A percentile compares a stretch with the other conserved stretches of the same genome.
Conservation (phyloP, 1,140 invertebrate genomes). For the Macrobrachium nipponense region DNA sequence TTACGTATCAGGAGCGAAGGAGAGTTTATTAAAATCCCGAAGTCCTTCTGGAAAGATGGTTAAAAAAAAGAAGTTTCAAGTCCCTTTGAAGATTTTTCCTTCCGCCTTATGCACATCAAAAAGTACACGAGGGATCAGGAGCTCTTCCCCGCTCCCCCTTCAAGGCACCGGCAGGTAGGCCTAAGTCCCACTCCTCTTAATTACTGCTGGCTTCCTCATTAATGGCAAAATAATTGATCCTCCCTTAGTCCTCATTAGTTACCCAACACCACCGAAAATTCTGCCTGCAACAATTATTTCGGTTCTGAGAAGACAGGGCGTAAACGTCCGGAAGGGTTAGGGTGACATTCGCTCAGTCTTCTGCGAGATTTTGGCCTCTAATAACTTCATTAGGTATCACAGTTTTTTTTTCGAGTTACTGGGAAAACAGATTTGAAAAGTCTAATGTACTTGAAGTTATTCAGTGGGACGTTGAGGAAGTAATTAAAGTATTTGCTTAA, state of each 20-base stretch:
- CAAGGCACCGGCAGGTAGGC: neutral
- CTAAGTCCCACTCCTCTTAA: conserved; percentile 4
- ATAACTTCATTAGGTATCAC: neutral
- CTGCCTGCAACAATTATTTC: conserved; percentile 5
- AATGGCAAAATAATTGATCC: conserved; percentile 9
- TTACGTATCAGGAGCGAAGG: no score
- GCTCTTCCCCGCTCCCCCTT: no score
- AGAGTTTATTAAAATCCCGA: no score
- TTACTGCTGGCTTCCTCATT: conserved; percentile 10
- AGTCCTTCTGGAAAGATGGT: no score
- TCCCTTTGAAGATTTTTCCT: no score
- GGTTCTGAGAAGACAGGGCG: neutral
- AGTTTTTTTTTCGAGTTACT: no score
- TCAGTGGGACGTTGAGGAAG: no score
- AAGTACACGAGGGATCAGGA: no score
- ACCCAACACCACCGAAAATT: neutral
- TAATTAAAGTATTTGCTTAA: no score
- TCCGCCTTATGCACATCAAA: neutral
- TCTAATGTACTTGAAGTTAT: no score
- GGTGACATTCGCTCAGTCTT: neutral
- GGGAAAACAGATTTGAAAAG: no score
- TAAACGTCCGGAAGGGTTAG: neutral
- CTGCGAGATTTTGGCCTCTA: neutral
- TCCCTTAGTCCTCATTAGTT: conserved; percentile 23
- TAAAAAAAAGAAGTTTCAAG: no score